Percentiles rank a stretch among this genome's conserved stretches.
phyloP scores from a whole-genome alignment of 30 jellyfish, hydroid and myxozoan genomes.

The Haliclystus octoradiatus region DNA sequence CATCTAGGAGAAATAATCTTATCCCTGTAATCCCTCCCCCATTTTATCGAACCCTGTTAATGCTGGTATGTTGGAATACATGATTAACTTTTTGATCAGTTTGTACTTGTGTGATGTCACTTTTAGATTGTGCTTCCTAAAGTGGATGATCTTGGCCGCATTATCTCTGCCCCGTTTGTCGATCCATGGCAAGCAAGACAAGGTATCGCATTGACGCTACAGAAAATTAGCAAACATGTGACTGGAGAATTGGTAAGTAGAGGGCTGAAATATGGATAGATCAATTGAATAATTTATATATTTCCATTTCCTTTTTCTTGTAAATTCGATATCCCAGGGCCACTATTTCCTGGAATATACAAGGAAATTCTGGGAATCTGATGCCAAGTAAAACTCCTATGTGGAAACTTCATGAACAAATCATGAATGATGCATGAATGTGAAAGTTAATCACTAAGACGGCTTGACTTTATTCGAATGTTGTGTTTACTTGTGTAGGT shows the following conservation, averaged over 20 bases:
- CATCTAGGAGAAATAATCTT: no score
- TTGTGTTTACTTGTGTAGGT: slow-evolving; percentile 14
- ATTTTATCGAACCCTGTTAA: no score
- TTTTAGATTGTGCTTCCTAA: slow-evolving; percentile 74
- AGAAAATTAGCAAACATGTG: slow-evolving; percentile 32
- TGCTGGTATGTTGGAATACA: not conserved
- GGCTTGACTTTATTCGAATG: not conserved
- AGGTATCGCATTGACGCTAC: slow-evolving; percentile 77
- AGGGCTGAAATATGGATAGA: not conserved
- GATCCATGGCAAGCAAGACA: slow-evolving; percentile 91
- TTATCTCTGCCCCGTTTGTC: slow-evolving; percentile 55
- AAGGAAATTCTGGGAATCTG: no score
- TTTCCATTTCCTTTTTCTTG: no score
- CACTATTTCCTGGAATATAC: no score
- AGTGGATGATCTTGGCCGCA: slow-evolving; percentile 74
- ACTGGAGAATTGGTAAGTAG: slow-evolving; percentile 52
- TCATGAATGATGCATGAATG: no score
- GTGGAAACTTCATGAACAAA: no score
- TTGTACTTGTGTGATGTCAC: not conserved
- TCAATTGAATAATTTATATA: no score
- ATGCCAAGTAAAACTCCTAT: no score
- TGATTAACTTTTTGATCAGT: not conserved
- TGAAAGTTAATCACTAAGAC: not conserved
- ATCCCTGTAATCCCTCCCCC: no score
- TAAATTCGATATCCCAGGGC: no score